Conservation (phyloP, 2,888 invertebrate species). For the Strigamia maritima region DNA sequence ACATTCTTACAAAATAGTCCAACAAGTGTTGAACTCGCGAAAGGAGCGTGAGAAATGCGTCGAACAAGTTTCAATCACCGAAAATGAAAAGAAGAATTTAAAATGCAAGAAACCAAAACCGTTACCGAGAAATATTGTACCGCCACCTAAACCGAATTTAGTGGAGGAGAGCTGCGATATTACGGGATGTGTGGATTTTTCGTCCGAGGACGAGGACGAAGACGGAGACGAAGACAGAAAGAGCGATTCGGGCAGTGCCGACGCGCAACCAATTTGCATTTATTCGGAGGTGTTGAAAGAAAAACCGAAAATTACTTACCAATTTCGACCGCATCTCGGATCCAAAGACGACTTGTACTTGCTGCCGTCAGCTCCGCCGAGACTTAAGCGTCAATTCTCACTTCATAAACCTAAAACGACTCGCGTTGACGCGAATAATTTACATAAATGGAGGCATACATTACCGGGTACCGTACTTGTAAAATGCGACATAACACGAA, state of each 20-base stretch:
- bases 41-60: neutral
- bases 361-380: neutral
- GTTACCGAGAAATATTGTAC: constrained; percentile 18
- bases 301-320: neutral
- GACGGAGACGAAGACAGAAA: neutral
- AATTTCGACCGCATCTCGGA: neutral
- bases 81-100: neutral
- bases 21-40: constrained; percentile 6
- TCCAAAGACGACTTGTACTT: constrained; percentile 35
- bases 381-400: constrained; percentile 17
- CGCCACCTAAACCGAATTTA: neutral
- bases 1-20: constrained; percentile 20
- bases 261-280: neutral
- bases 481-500: neutral
- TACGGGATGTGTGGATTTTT: neutral
- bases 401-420: neutral
- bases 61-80: neutral
- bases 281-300: constrained; percentile 30
- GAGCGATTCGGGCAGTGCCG: neutral
- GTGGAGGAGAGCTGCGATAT: neutral
- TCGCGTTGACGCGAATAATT: neutral
- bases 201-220: neutral
- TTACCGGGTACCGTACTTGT: constrained; percentile 12
- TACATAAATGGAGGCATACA: constrained; percentile 22
- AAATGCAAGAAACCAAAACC: constrained; percentile 21